These are phyloP conservation scores for Rhabdomys pumilio DNA, from an alignment of 2,797 vertebrate species.

Conservation along the genomic window DNA sequence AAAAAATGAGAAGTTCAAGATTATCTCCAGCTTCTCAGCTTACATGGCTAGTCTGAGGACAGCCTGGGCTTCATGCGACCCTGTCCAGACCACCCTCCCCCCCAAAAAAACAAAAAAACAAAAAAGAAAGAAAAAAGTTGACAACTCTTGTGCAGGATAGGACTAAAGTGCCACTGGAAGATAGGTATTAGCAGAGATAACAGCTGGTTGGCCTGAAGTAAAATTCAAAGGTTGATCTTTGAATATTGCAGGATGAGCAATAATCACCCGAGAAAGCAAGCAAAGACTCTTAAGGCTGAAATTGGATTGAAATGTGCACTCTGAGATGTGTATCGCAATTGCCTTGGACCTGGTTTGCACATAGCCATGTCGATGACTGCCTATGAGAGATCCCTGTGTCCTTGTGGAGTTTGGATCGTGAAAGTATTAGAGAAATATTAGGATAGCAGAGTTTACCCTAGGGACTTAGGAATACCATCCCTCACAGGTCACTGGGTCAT, in stretches of 20 bases:
- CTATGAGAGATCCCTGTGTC: conserved; percentile 57
- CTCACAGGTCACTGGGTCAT: conserved; percentile 67
- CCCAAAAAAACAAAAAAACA: too few species aligned
- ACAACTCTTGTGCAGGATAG: not conserved
- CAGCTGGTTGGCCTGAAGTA: not conserved
- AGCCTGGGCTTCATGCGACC: not conserved
- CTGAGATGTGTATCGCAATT: not conserved
- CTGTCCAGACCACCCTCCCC: not conserved
- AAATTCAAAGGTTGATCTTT: conserved; percentile 31
- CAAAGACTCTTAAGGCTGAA: not conserved
- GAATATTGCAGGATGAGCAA: not conserved
- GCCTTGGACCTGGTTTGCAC: conserved; percentile 8
- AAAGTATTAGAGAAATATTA: conserved; percentile 65
- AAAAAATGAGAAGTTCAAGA: not conserved
- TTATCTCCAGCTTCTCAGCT: not conserved
- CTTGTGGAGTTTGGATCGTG: conserved; percentile 43
- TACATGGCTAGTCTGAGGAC: not conserved
- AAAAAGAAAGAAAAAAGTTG: not conserved
- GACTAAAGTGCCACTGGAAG: not conserved
- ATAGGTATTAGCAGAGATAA: not conserved
- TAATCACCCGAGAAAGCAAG: not conserved
- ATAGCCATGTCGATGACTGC: not conserved
- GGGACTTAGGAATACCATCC: conserved; percentile 74
- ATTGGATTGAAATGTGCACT: not conserved
- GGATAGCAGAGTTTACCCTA: conserved; percentile 74